Percentiles rank a stretch among this genome's conserved stretches.
These are phyloP conservation scores for Schizaphis graminum DNA, from an alignment of 2,888 invertebrate species.

Conservation along the genomic window DNA sequence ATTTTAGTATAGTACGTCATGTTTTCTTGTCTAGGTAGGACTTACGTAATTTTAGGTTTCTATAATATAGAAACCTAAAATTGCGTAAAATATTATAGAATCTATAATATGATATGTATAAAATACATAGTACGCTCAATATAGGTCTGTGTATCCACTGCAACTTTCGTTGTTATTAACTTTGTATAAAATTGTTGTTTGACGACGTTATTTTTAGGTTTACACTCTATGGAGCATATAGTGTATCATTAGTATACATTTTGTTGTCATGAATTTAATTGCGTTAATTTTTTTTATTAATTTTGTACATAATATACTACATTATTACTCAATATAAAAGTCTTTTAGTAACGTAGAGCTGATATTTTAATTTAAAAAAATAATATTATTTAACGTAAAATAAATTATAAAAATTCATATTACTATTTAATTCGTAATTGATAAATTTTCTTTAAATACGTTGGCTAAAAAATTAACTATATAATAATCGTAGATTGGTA, in stretches of 20 bases:
- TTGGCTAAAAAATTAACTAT: background rate
- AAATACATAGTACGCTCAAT: background rate
- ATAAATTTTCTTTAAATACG: background rate
- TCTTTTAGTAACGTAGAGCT: background rate
- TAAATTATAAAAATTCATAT: background rate
- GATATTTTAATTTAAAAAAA: background rate
- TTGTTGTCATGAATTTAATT: background rate
- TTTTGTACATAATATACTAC: background rate
- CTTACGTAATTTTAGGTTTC: background rate
- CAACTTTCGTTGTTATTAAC: background rate
- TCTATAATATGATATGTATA: background rate
- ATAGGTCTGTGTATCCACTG: background rate
- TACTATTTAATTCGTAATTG: background rate
- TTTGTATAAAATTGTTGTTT: background rate
- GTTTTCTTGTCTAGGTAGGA: background rate
- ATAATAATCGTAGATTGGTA: slow-evolving; percentile 20
- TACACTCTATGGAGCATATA: background rate
- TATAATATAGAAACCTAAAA: too few relatives aligned
- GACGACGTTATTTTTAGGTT: background rate
- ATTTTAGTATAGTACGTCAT: background rate
- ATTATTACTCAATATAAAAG: background rate
- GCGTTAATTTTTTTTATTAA: background rate
- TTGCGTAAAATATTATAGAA: too few relatives aligned
- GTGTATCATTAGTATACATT: background rate
- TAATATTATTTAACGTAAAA: background rate